phyloP scores from a whole-genome alignment of 2,797 vertebrate genomes.

The Gallinago nigripennis region DNA sequence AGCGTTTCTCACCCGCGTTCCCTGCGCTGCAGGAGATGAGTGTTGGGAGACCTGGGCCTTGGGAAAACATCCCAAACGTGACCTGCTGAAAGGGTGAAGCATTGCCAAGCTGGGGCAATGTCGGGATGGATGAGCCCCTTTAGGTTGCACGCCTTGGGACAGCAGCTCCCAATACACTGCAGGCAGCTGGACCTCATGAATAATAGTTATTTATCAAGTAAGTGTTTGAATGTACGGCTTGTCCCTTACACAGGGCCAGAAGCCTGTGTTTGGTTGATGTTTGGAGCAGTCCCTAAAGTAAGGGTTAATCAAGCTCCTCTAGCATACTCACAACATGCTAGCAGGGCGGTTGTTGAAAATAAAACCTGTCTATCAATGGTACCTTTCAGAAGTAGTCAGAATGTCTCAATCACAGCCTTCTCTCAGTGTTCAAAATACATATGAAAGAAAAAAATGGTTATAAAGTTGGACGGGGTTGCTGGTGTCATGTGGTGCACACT shows the following conservation, averaged over 20 bases:
- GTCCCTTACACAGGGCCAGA: background rate
- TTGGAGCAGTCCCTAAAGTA: background rate
- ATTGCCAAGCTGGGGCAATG: fast-evolving
- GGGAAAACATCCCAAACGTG: background rate
- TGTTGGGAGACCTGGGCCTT: background rate
- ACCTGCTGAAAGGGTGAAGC: background rate
- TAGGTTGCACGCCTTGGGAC: fast-evolving
- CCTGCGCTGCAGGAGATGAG: fast-evolving
- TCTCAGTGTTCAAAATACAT: background rate
- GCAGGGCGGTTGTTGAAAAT: background rate
- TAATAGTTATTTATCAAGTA: background rate
- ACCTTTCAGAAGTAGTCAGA: background rate
- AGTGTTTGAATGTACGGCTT: background rate
- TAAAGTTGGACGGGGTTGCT: background rate
- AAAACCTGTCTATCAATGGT: background rate
- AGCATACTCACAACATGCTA: background rate
- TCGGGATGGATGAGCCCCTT: fast-evolving
- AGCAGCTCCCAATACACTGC: background rate
- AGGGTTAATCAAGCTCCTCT: background rate
- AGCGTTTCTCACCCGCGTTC: fast-evolving
- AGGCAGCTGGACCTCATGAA: background rate
- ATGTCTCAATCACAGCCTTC: background rate
- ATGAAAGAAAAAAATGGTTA: background rate
- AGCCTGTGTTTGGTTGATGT: background rate
- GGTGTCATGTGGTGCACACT: background rate